Percentiles rank a stretch among this genome's conserved stretches.
Conservation (phyloP, 2,797 vertebrate species). For the Pagetopsis macropterus region DNA sequence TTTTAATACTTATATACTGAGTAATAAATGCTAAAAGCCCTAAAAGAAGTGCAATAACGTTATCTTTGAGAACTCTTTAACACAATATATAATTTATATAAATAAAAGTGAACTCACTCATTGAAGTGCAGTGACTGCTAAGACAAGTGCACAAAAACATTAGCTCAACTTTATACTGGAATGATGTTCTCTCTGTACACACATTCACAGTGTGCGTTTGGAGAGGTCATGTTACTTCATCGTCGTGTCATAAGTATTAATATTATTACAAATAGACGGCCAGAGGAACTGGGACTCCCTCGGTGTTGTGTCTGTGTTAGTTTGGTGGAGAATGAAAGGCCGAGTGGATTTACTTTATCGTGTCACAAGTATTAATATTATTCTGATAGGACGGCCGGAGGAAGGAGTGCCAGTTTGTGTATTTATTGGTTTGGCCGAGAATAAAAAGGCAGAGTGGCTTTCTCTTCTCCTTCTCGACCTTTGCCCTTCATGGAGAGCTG, state of each 20-base stretch:
- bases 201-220: neutral
- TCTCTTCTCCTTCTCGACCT: conserved; percentile 74
- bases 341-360: conserved; percentile 14
- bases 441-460: conserved; percentile 66
- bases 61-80: neutral
- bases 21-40: neutral
- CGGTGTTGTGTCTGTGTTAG: conserved; percentile 36
- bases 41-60: neutral
- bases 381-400: conserved; percentile 3
- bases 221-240: conserved; percentile 1
- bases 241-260: neutral
- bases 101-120: conserved; percentile 1
- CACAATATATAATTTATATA: neutral
- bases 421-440: conserved; percentile 46
- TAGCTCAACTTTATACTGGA: neutral
- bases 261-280: conserved; percentile 3
- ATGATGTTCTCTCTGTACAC: neutral
- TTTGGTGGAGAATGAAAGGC: conserved; percentile 61
- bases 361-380: neutral
- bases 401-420: conserved; percentile 8
- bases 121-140: neutral
- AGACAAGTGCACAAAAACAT: neutral
- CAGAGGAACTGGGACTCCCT: neutral
- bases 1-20: neutral
- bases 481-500: conserved; percentile 76